Evolutionary conservation across 64 coral and sea anemone genomes (phyloP).

Genomic region (Stichodactyla mertensii): DNA sequence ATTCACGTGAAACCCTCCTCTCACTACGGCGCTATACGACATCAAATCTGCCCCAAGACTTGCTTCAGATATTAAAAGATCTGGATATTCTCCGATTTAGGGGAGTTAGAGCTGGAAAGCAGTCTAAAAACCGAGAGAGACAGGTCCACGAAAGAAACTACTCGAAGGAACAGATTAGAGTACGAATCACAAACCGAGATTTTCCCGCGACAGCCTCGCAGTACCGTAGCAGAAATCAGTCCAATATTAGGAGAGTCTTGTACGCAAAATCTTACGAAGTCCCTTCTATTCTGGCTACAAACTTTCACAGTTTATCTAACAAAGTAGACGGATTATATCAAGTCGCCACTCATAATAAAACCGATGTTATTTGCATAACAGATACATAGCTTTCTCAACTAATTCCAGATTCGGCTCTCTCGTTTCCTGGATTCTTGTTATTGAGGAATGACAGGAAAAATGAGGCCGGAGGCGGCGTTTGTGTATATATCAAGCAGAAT

Average conservation of each 20-base stretch:
- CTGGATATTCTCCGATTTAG: constrained; percentile 59
- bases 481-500: constrained; percentile 32
- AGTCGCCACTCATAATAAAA: constrained; percentile 28
- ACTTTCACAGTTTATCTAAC: constrained; percentile 18
- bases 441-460: constrained; percentile 30
- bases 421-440: constrained; percentile 13
- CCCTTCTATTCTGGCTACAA: constrained; percentile 48
- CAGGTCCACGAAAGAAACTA: background rate
- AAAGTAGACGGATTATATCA: constrained; percentile 42
- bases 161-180: background rate
- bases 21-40: constrained; percentile 21
- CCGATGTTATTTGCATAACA: constrained; percentile 37
- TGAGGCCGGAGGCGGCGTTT: constrained; percentile 32
- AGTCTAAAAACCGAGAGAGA: constrained; percentile 42
- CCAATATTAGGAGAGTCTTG: constrained; percentile 24
- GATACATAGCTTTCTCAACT: constrained; percentile 27
- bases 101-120: constrained; percentile 37
- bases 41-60: constrained; percentile 40
- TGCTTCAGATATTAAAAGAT: constrained; percentile 47
- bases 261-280: constrained; percentile 50
- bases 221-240: constrained; percentile 22
- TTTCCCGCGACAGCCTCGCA: background rate
- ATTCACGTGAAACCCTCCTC: constrained; percentile 39
- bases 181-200: background rate
- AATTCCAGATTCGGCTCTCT: constrained; percentile 21